Conservation (phyloP, 2,797 vertebrate genomes). For the Lagodon rhomboides region DNA sequence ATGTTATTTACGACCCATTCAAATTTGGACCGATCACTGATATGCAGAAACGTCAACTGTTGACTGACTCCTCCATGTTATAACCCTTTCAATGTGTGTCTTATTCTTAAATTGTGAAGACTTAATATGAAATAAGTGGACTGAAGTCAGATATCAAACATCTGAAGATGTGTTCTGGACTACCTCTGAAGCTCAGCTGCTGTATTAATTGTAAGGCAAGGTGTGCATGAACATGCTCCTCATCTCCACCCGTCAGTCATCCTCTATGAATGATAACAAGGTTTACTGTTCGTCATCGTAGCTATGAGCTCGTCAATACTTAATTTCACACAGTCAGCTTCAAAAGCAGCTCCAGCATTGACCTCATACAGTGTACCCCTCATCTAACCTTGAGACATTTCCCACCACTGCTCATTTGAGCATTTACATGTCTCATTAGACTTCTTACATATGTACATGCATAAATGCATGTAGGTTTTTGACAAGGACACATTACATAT, state of each 20-base stretch:
- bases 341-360: not conserved
- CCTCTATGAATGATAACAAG: not conserved
- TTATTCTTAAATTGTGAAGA: not conserved
- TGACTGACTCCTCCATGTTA: too few species aligned
- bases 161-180: not conserved
- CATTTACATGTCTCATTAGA: not conserved
- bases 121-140: not conserved
- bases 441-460: not conserved
- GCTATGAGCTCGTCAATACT: not conserved
- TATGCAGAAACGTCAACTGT: too few species aligned
- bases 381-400: not conserved
- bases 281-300: not conserved
- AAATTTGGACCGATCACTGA: too few species aligned
- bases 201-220: not conserved
- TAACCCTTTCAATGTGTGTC: not conserved
- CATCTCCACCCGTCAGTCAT: not conserved
- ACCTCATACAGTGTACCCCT: not conserved
- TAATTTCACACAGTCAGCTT: slow-evolving; percentile 10
- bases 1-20: too few species aligned
- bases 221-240: not conserved
- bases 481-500: not conserved
- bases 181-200: too few species aligned
- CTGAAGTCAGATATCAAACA: not conserved
- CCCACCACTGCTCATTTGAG: not conserved
- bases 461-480: not conserved